Percentiles rank a stretch among this genome's conserved stretches.
These are phyloP conservation scores for Verasper variegatus DNA, from an alignment of 2,113 vertebrate species.

Conservation along the genomic window DNA sequence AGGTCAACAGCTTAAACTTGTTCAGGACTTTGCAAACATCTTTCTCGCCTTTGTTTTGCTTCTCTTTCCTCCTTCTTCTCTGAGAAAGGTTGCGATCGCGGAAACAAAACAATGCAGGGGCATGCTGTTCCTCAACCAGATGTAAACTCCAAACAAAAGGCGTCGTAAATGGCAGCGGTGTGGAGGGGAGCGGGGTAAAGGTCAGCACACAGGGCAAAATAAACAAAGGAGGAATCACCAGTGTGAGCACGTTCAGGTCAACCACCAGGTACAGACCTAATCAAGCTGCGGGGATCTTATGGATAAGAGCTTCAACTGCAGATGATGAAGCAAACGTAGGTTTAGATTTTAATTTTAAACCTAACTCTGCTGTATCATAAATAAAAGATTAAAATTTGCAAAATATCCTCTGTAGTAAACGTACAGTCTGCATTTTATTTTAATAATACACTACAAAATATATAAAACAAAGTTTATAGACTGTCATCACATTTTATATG, in stretches of 20 bases:
- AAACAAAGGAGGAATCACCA: constrained; percentile 55
- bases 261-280: background rate
- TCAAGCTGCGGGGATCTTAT: background rate
- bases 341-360: too few relatives aligned
- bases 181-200: constrained; percentile 53
- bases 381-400: background rate
- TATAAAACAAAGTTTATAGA: background rate
- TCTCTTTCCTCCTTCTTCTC: constrained; percentile 19
- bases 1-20: constrained; percentile 40
- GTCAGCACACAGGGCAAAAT: constrained; percentile 60
- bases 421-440: background rate
- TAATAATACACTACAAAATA: background rate
- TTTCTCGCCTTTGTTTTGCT: constrained; percentile 4
- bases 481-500: background rate
- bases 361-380: too few relatives aligned
- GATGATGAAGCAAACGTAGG: background rate
- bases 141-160: constrained; percentile 72
- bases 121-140: constrained; percentile 58
- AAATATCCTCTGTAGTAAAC: background rate
- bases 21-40: constrained; percentile 25
- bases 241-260: constrained; percentile 5
- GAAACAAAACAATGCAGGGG: constrained; percentile 62
- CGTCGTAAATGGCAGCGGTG: constrained; percentile 38
- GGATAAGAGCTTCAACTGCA: background rate
- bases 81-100: constrained; percentile 41